These are phyloP conservation scores for Indicator indicator DNA, from an alignment of 2,113 vertebrate genomes.

Conservation along the genomic window DNA sequence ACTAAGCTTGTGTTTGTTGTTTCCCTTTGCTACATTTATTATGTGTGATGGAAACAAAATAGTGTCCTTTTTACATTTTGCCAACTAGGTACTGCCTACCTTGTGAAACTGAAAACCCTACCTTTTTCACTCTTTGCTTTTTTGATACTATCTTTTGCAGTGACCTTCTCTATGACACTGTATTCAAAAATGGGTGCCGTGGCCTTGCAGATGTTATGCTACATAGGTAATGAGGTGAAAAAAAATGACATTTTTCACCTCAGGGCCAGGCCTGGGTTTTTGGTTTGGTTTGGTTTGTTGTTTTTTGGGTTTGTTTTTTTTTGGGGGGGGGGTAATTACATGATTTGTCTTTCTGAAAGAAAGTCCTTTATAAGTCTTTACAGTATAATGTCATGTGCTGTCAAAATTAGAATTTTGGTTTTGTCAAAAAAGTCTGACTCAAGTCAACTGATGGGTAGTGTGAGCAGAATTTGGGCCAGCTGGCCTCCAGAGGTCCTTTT, in stretches of 20 bases:
- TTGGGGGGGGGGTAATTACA: too few species aligned
- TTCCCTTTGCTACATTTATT: slow-evolving; percentile 11
- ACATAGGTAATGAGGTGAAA: not conserved
- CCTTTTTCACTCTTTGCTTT: not conserved
- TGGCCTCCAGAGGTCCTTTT: not conserved
- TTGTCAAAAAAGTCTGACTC: not conserved
- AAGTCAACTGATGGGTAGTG: not conserved
- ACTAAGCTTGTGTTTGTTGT: not conserved
- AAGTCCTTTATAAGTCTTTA: not conserved
- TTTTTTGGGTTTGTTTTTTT: too few species aligned
- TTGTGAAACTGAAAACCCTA: not conserved
- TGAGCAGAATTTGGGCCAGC: not conserved
- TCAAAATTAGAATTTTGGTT: not conserved
- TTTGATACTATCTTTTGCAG: not conserved
- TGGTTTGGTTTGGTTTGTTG: too few species aligned
- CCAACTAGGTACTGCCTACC: not conserved
- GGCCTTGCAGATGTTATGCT: not conserved
- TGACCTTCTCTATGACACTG: not conserved
- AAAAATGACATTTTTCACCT: not conserved
- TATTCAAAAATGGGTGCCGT: not conserved
- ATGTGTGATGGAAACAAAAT: not conserved
- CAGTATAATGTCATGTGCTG: not conserved
- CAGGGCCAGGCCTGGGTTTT: too few species aligned
- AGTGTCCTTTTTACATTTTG: not conserved
- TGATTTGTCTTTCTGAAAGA: not conserved